phyloP scores from a whole-genome alignment of 2,888 invertebrate species.

The Thera britannica region DNA sequence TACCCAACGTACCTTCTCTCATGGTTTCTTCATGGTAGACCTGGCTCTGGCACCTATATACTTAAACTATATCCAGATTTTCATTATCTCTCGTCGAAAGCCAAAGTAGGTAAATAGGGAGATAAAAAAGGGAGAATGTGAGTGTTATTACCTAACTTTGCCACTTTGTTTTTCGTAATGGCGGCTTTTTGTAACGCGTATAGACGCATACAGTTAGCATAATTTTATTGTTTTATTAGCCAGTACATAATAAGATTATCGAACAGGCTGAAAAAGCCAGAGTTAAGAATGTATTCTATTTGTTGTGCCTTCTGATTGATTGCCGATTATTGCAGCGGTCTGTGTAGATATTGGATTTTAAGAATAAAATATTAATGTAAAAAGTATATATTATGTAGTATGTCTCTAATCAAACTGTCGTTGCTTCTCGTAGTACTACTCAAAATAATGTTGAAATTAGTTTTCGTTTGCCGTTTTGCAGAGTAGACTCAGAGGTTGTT shows the following conservation, averaged over 20 bases:
- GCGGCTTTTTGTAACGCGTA: slow-evolving; percentile 14
- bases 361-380: no score
- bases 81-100: slow-evolving; percentile 23
- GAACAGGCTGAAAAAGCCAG: not conserved
- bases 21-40: no score
- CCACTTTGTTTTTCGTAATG: slow-evolving; percentile 37
- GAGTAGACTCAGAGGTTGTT: no score
- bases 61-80: not conserved
- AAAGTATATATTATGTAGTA: no score
- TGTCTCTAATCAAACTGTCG: no score
- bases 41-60: not conserved
- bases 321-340: no score
- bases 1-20: no score
- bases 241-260: not conserved
- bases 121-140: slow-evolving; percentile 32
- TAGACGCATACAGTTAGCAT: slow-evolving; percentile 12
- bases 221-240: slow-evolving; percentile 13
- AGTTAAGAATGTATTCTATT: not conserved
- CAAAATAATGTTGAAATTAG: no score
- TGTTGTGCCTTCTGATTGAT: not conserved
- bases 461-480: no score
- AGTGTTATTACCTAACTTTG: slow-evolving; percentile 43
- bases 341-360: no score
- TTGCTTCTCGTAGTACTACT: no score
- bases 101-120: slow-evolving; percentile 28